Percentiles rank a stretch among this genome's conserved stretches.
These are phyloP conservation scores for Drosophila sp. DNA, from an alignment of 1,140 invertebrate genomes.

Conservation along the genomic window DNA sequence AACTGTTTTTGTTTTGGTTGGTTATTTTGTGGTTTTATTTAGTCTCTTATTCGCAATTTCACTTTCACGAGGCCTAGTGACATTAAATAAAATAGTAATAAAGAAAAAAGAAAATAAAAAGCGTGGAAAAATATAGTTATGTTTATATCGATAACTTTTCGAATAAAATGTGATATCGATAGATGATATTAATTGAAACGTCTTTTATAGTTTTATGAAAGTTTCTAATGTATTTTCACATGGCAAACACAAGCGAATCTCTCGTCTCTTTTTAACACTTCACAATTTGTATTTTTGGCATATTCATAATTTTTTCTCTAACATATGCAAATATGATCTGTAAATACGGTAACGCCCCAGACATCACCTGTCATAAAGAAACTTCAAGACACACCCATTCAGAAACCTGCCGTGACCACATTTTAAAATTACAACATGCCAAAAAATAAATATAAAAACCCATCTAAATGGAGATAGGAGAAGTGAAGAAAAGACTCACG, in stretches of 20 bases:
- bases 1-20: constrained; percentile 57
- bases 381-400: constrained; percentile 35
- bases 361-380: constrained; percentile 45
- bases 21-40: constrained; percentile 62
- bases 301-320: constrained; percentile 19
- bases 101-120: background rate
- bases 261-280: background rate
- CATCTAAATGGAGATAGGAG: constrained; percentile 11
- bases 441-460: constrained; percentile 37
- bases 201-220: background rate
- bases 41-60: constrained; percentile 57
- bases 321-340: constrained; percentile 41
- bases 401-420: constrained; percentile 37
- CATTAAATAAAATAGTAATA: constrained; percentile 8
- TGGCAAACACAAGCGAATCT: background rate
- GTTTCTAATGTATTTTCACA: background rate
- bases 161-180: constrained; percentile 1
- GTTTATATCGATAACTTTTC: constrained; percentile 7
- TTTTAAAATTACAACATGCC: constrained; percentile 43
- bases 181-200: background rate
- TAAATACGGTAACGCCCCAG: constrained; percentile 30
- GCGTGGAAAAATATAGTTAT: background rate
- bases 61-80: constrained; percentile 61
- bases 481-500: background rate
- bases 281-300: constrained; percentile 3